These are phyloP conservation scores for Helostoma temminkii DNA, from an alignment of 2,797 vertebrate species.

Conservation along the genomic window DNA sequence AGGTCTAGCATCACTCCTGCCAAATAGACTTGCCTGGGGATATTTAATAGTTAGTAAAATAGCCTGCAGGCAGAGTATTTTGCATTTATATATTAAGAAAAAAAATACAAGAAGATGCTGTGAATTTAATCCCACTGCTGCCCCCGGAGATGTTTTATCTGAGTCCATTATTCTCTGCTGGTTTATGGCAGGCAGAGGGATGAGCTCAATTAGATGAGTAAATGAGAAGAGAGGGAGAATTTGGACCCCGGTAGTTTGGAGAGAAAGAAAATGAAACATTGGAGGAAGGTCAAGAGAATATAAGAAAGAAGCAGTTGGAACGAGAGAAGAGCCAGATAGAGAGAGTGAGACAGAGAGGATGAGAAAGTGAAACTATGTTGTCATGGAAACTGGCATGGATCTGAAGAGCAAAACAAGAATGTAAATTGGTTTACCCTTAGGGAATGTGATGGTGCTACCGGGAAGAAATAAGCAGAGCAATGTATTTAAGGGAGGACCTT, in stretches of 20 bases:
- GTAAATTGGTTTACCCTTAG: constrained; percentile 89
- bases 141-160: constrained; percentile 39
- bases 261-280: constrained; percentile 71
- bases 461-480: constrained; percentile 70
- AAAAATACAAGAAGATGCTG: constrained; percentile 60
- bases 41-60: constrained; percentile 47
- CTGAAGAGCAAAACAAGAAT: constrained; percentile 90
- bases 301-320: constrained; percentile 73
- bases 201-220: constrained; percentile 75
- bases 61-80: constrained; percentile 36
- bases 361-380: constrained; percentile 91
- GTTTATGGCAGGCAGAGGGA: constrained; percentile 58
- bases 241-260: constrained; percentile 63
- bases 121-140: constrained; percentile 27
- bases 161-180: constrained; percentile 52
- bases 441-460: constrained; percentile 76
- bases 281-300: constrained; percentile 75
- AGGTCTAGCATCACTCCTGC: constrained; percentile 21
- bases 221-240: constrained; percentile 70
- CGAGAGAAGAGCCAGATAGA: constrained; percentile 59
- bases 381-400: constrained; percentile 93
- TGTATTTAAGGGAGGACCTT: constrained; percentile 56
- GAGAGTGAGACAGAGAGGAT: constrained; percentile 71
- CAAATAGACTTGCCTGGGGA: constrained; percentile 39
- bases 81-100: constrained; percentile 51